Evolutionary conservation across 2,113 vertebrate species (phyloP).

Genomic region (Equus quagga): DNA sequence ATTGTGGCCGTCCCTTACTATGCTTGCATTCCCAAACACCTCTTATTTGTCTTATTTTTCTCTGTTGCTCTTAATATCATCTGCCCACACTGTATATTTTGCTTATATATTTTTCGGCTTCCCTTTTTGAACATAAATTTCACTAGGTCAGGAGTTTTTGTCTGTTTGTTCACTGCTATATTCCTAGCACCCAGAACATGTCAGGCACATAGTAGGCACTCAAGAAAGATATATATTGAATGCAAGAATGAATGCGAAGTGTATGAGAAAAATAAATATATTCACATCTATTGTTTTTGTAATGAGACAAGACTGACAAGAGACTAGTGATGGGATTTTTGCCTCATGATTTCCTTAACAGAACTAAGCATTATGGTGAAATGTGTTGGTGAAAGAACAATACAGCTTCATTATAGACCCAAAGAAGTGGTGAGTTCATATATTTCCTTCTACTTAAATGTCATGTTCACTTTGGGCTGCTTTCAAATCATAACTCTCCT

Average conservation of each 20-base stretch:
- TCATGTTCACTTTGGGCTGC: not conserved
- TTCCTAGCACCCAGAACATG: not conserved
- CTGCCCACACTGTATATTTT: not conserved
- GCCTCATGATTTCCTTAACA: not conserved
- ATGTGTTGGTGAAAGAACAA: not conserved
- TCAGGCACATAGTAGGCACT: not conserved
- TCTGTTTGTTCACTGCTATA: not conserved
- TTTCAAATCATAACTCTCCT: not conserved
- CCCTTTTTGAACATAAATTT: not conserved
- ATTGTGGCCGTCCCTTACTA: rapidly evolving
- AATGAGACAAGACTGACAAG: not conserved
- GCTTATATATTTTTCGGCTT: not conserved
- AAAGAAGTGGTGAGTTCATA: not conserved
- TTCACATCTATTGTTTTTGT: not conserved
- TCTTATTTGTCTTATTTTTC: not conserved
- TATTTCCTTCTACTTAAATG: not conserved
- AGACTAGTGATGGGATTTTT: not conserved
- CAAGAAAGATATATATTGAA: not conserved
- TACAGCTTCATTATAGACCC: not conserved
- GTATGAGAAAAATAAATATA: not conserved
- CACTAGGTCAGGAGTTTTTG: not conserved
- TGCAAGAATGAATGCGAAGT: not conserved
- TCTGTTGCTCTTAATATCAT: not conserved
- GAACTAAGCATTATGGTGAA: not conserved
- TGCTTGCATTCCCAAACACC: rapidly evolving